Evolutionary conservation across 2,888 invertebrate genomes (phyloP).

Genomic region (Oeneis ivallda): DNA sequence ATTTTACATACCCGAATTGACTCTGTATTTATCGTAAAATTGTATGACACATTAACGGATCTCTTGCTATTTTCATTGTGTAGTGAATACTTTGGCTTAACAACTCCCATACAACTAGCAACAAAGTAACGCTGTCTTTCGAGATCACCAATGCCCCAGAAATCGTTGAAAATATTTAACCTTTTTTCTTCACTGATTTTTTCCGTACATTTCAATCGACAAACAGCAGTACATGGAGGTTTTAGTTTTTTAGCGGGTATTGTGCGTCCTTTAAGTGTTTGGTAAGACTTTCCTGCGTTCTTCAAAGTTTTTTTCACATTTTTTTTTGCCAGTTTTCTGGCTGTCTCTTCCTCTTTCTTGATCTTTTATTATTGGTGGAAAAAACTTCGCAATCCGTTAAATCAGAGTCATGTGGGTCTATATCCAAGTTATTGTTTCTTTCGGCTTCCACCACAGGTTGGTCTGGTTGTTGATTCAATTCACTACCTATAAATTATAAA

Average conservation of each 20-base stretch:
- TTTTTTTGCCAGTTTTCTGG: constrained; percentile 1
- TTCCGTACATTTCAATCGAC: constrained; percentile 1
- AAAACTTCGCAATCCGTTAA: neutral
- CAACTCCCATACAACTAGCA: neutral
- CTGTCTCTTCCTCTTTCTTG: neutral
- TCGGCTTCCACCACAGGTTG: neutral
- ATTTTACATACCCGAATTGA: neutral
- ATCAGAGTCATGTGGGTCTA: neutral
- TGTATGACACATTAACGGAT: neutral
- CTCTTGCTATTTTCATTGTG: neutral
- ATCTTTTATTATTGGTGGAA: neutral
- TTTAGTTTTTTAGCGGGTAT: neutral
- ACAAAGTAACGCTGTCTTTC: neutral
- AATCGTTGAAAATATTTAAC: neutral
- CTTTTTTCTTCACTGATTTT: neutral
- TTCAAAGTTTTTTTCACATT: neutral
- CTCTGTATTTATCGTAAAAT: neutral
- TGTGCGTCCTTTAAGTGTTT: neutral
- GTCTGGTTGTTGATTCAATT: neutral
- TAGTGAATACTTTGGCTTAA: neutral
- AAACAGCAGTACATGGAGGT: neutral
- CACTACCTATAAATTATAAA: neutral
- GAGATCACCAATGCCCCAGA: neutral
- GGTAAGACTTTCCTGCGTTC: neutral
- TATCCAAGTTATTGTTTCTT: neutral